These are phyloP conservation scores for Lepus americanus DNA, from an alignment of 2,113 vertebrate genomes.

Conservation along the genomic window DNA sequence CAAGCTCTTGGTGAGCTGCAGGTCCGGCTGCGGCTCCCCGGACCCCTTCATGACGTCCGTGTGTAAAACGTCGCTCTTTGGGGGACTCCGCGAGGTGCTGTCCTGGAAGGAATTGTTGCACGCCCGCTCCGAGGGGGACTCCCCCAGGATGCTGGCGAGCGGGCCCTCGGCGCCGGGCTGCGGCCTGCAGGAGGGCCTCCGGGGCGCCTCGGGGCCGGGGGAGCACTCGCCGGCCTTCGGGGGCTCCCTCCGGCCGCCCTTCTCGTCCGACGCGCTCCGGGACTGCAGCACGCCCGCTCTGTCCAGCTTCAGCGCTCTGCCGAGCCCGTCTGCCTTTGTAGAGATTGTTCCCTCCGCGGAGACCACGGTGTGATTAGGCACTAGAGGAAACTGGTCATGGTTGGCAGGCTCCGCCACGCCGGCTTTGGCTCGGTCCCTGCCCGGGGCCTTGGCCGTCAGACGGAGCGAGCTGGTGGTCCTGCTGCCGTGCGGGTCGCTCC, in stretches of 20 bases:
- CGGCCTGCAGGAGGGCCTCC: slow-evolving; percentile 80
- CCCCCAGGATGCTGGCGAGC: slow-evolving; percentile 80
- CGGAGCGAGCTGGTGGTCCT: slow-evolving; percentile 83
- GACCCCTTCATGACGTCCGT: slow-evolving; percentile 86
- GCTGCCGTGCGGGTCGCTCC: slow-evolving; percentile 84
- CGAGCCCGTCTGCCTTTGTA: slow-evolving; percentile 85
- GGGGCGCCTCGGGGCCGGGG: slow-evolving; percentile 83
- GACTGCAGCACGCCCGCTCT: slow-evolving; percentile 84
- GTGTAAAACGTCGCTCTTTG: slow-evolving; percentile 88
- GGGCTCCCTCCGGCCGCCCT: slow-evolving; percentile 80
- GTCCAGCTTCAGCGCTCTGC: slow-evolving; percentile 88
- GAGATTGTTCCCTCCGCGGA: slow-evolving; percentile 86
- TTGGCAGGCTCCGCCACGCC: slow-evolving; percentile 84
- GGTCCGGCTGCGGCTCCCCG: slow-evolving; percentile 85
- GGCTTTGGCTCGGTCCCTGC: slow-evolving; percentile 87
- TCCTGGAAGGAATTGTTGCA: slow-evolving; percentile 88
- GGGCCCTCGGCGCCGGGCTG: slow-evolving; percentile 83
- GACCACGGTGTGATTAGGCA: slow-evolving; percentile 90
- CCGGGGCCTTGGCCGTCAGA: slow-evolving; percentile 82
- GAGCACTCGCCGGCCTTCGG: slow-evolving; percentile 84
- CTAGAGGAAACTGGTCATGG: slow-evolving; percentile 87
- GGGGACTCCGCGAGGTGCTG: slow-evolving; percentile 87
- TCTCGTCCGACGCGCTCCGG: slow-evolving; percentile 81
- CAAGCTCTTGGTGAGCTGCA: slow-evolving; percentile 88
- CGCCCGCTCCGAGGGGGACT: slow-evolving; percentile 83